A percentile compares a stretch with the other conserved stretches of the same genome.
Evolutionary conservation across 2,797 vertebrate species (phyloP).

Genomic region (Pelobates cultripes): DNA sequence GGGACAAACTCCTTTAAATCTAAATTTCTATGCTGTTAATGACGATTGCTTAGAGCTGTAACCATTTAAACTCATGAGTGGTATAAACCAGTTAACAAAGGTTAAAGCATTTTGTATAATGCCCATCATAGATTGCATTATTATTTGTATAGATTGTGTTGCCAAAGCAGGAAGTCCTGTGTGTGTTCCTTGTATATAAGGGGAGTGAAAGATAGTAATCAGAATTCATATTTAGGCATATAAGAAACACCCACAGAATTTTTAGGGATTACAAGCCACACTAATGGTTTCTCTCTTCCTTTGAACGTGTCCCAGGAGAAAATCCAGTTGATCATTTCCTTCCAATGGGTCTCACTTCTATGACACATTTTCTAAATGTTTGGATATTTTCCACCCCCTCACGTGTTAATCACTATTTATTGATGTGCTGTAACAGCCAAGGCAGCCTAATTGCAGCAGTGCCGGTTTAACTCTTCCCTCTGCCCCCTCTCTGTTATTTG

Average conservation of each 20-base stretch:
- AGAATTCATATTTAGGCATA: slow-evolving; percentile 37
- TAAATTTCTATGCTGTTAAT: not conserved
- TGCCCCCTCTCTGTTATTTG: not conserved
- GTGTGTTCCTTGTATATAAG: not conserved
- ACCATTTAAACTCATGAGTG: not conserved
- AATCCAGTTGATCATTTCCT: slow-evolving; percentile 52
- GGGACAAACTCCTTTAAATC: not conserved
- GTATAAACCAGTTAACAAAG: not conserved
- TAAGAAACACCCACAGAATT: slow-evolving; percentile 20
- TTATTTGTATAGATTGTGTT: not conserved
- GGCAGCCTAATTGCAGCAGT: slow-evolving; percentile 39
- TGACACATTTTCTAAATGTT: slow-evolving; percentile 58
- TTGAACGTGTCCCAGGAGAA: slow-evolving; percentile 45
- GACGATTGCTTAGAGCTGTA: not conserved
- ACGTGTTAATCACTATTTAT: slow-evolving; percentile 62
- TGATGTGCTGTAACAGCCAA: slow-evolving; percentile 55
- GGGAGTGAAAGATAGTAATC: slow-evolving; percentile 17
- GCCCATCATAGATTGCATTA: not conserved
- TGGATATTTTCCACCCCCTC: slow-evolving; percentile 54
- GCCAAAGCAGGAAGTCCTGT: not conserved
- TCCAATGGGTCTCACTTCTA: slow-evolving; percentile 47
- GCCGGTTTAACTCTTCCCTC: slow-evolving; percentile 50
- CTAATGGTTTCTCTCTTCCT: slow-evolving; percentile 48
- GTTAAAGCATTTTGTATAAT: not conserved
- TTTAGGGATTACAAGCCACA: slow-evolving; percentile 40